phyloP scores from a whole-genome alignment of 2,113 vertebrate species.

The Montifringilla adamsi region DNA sequence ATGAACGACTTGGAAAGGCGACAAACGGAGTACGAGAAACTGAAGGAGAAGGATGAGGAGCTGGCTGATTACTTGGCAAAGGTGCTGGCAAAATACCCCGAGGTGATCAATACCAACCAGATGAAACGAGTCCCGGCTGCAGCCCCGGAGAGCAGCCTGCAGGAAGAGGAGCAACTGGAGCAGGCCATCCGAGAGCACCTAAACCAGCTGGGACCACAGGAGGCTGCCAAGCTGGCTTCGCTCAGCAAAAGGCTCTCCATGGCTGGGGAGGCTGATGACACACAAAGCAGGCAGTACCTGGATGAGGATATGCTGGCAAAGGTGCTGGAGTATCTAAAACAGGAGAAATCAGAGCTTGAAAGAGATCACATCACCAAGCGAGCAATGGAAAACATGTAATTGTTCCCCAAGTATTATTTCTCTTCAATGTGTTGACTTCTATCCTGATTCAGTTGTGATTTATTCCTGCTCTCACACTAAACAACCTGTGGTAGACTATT shows the following conservation, averaged over 20 bases:
- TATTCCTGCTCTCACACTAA: constrained; percentile 46
- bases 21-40: constrained; percentile 76
- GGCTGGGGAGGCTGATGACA: constrained; percentile 51
- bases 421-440: constrained; percentile 72
- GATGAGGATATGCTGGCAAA: constrained; percentile 86
- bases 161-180: constrained; percentile 70
- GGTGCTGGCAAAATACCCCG: constrained; percentile 81
- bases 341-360: constrained; percentile 81
- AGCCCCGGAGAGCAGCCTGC: constrained; percentile 63
- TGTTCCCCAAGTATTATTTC: constrained; percentile 28
- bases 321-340: constrained; percentile 86
- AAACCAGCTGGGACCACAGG: constrained; percentile 74
- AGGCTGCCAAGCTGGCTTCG: constrained; percentile 57
- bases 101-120: constrained; percentile 71
- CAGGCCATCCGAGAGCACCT: constrained; percentile 81
- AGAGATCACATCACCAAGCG: constrained; percentile 81
- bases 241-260: constrained; percentile 76
- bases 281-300: constrained; percentile 68
- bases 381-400: constrained; percentile 81
- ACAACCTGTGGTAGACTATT: constrained; percentile 44
- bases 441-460: constrained; percentile 69
- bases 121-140: constrained; percentile 73
- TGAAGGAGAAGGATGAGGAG: constrained; percentile 81
- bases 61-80: constrained; percentile 84
- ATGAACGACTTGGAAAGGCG: constrained; percentile 68